Conservation (phyloP, 1,140 invertebrate species). For the Neomicropteryx cornuta region DNA sequence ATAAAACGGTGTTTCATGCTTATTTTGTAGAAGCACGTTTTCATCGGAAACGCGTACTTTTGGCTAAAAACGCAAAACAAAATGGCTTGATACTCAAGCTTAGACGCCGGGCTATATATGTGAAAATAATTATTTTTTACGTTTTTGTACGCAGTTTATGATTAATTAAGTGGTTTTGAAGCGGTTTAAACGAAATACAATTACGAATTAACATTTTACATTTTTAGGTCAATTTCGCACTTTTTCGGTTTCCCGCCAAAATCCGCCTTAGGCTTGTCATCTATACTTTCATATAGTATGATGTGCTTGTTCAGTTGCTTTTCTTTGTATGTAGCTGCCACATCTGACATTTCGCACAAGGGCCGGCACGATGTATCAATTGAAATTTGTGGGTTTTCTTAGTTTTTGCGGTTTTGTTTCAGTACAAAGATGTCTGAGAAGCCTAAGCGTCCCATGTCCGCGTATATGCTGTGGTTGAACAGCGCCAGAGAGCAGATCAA, state of each 20-base stretch:
- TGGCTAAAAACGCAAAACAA: slow-evolving; percentile 15
- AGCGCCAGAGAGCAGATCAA: slow-evolving; percentile 72
- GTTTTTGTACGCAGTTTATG: slow-evolving; percentile 4
- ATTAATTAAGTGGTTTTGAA: slow-evolving; percentile 1
- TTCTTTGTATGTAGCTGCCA: too few relatives aligned
- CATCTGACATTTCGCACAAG: too few relatives aligned
- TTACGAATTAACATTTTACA: too few relatives aligned
- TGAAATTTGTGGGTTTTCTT: too few relatives aligned
- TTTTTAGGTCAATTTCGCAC: too few relatives aligned
- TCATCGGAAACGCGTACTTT: slow-evolving; percentile 14
- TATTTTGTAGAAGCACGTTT: slow-evolving; percentile 12
- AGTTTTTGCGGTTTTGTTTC: too few relatives aligned
- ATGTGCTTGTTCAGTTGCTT: too few relatives aligned
- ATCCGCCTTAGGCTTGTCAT: slow-evolving; percentile 25
- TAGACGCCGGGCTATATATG: slow-evolving; percentile 11
- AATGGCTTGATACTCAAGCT: slow-evolving; percentile 12
- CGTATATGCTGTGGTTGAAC: slow-evolving; percentile 84
- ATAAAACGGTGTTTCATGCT: too few relatives aligned
- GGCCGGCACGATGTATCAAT: too few relatives aligned
- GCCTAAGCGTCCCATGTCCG: slow-evolving; percentile 76
- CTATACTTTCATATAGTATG: too few relatives aligned
- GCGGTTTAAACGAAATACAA: too few relatives aligned
- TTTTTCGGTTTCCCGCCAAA: slow-evolving; percentile 34
- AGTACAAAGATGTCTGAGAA: slow-evolving; percentile 73
- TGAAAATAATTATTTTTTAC: slow-evolving; percentile 9